Evolutionary conservation across 2,797 vertebrate species (phyloP), one percentile per base, ranked within the genome.

Genomic region (Sciaenops ocellatus): DNA sequence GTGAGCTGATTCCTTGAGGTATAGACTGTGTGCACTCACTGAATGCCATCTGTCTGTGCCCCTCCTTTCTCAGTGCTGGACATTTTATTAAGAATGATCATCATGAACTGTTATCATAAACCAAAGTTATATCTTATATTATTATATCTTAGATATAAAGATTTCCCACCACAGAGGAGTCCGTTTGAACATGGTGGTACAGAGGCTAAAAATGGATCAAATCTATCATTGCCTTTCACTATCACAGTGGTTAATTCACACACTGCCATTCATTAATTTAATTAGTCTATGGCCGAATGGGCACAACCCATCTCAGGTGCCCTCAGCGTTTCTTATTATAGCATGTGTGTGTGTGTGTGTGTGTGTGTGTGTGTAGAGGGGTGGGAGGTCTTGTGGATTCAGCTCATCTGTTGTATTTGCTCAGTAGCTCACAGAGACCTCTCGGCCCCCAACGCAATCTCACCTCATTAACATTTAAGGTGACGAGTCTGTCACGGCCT

Each of bases 401-500:
- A 67, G 85, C 88, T 94, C 91, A 86, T 94, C 92, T 80, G 87
- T 90, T 90, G 88, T 92, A 87, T 95, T 94, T 94, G 90, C 92
- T 88, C 88, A 55, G 79, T 76, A 57, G 85, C 90, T 91, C 89
- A 82, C 80, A 84, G 83, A 89, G 89, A 92, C 90, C 91, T 90
- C 89, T 87, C 85, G 62, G 82, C 86, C 86, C 34, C 86, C 56
- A 69, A 86, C 82, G 47, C 90, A 91, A 92, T 94, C 90, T 95
- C 89, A 94, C 91, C 94, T 95, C 94, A 95, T 96, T 95, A 95
- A 95, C 95, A 95, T 95, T 95, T 95, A 86, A 95, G 95, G 93
- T 94, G 94, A 94, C 88, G 85, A 92, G 90, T 83, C 82, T 90
- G 92, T 91, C 94, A 89, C 72, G 65, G 90, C 87, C 90, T 89